Percentiles rank a stretch among this genome's conserved stretches.
These are phyloP conservation scores for Lumbricus terrestris DNA, from an alignment of 2,888 invertebrate genomes.

Conservation along the genomic window DNA sequence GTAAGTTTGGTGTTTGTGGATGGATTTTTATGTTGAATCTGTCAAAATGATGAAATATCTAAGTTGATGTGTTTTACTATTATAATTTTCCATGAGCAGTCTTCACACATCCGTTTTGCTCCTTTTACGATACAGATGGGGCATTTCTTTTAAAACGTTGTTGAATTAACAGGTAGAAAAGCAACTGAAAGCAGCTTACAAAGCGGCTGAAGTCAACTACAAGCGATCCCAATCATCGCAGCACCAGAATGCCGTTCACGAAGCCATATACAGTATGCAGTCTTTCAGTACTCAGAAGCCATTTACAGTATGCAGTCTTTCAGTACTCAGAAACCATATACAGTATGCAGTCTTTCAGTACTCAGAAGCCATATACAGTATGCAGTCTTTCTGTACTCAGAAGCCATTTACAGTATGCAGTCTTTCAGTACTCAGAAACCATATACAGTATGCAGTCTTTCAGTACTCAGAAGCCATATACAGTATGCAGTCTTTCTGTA, in stretches of 20 bases:
- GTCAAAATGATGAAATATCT: too few species aligned
- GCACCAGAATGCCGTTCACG: conserved; percentile 71
- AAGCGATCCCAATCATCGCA: conserved; percentile 76
- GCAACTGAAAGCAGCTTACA: conserved; percentile 77
- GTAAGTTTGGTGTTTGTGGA: too few species aligned
- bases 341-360: conserved; percentile 61
- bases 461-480: conserved; percentile 80
- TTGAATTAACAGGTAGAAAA: conserved; percentile 67
- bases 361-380: conserved; percentile 75
- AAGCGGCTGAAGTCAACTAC: conserved; percentile 79
- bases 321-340: conserved; percentile 80
- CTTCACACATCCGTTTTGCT: background rate
- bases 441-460: conserved; percentile 67
- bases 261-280: conserved; percentile 70
- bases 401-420: conserved; percentile 70
- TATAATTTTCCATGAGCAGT: background rate
- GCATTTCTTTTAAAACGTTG: background rate
- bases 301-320: conserved; percentile 67
- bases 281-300: conserved; percentile 64
- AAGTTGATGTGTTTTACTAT: too few species aligned
- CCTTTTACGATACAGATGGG: background rate
- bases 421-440: too few species aligned
- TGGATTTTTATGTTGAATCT: too few species aligned
- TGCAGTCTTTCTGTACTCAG: too few species aligned
- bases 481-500: conserved; percentile 61